phyloP scores from a whole-genome alignment of 2,888 invertebrate species.

The Macrosoma leucophasiata region DNA sequence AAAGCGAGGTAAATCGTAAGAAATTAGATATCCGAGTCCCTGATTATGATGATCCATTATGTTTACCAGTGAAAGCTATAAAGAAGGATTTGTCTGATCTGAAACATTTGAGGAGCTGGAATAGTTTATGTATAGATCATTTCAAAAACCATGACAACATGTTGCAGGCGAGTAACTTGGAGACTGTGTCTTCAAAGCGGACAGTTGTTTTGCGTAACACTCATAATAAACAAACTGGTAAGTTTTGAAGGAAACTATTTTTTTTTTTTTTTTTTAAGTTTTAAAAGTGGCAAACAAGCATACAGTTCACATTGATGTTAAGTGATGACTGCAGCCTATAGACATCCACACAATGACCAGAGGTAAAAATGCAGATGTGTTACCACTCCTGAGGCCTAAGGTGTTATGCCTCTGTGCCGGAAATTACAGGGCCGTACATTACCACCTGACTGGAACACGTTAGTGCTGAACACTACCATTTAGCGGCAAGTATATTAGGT shows the following conservation, averaged over 20 bases:
- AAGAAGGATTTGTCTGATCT: constrained; percentile 34
- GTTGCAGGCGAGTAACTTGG: constrained; percentile 41
- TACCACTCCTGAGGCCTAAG: too few relatives aligned
- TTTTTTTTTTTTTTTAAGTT: constrained; percentile 28
- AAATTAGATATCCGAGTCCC: constrained; percentile 46
- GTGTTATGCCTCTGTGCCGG: too few relatives aligned
- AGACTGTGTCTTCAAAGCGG: constrained; percentile 41
- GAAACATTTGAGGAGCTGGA: constrained; percentile 51
- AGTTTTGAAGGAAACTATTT: constrained; percentile 11
- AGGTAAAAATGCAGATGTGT: too few relatives aligned
- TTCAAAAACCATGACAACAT: constrained; percentile 42
- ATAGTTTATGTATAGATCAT: constrained; percentile 54
- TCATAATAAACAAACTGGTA: constrained; percentile 46
- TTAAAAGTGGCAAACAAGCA: too few relatives aligned
- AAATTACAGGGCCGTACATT: too few relatives aligned
- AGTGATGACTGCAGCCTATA: too few relatives aligned
- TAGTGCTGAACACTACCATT: too few relatives aligned
- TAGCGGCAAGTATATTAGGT: too few relatives aligned
- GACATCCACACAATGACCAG: too few relatives aligned
- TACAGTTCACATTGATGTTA: too few relatives aligned
- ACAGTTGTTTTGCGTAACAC: constrained; percentile 50
- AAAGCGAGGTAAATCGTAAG: constrained; percentile 20
- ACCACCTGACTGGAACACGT: too few relatives aligned
- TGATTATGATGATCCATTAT: constrained; percentile 60
- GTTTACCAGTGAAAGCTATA: constrained; percentile 53